phyloP scores from a whole-genome alignment of 2,797 vertebrate genomes.

The Muscicapa comitata region DNA sequence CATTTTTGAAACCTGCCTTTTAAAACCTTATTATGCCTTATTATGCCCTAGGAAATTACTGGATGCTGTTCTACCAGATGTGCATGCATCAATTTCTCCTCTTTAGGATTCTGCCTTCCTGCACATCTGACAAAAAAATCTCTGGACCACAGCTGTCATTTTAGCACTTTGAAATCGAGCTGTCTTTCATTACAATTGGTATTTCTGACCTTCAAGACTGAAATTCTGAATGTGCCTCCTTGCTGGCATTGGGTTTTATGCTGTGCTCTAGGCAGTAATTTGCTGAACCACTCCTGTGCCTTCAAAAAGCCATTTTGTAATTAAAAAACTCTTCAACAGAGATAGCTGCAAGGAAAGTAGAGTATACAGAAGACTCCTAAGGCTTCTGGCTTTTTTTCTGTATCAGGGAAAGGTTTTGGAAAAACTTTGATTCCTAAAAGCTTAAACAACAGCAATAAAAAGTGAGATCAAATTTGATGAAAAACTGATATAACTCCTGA shows the following conservation, averaged over 20 bases:
- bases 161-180: neutral
- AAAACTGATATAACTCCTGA: neutral
- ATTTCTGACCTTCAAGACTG: slow-evolving; percentile 34
- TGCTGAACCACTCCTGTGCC: slow-evolving; percentile 32
- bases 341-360: neutral
- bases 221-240: neutral
- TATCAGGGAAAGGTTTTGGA: neutral
- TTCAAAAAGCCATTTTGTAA: slow-evolving; percentile 16
- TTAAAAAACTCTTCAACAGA: slow-evolving; percentile 32
- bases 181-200: slow-evolving; percentile 33
- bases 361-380: neutral
- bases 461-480: neutral
- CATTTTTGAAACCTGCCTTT: neutral
- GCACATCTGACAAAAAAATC: neutral
- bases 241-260: neutral
- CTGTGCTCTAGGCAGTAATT: slow-evolving; percentile 37
- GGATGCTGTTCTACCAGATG: neutral
- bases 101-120: neutral
- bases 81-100: neutral
- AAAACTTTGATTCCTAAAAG: neutral
- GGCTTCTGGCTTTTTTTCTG: neutral
- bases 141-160: neutral
- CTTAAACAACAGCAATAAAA: neutral
- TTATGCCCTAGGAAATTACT: neutral
- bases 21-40: neutral